Conservation (phyloP, 2,888 invertebrate genomes). For the Drosophila mayaguana region DNA sequence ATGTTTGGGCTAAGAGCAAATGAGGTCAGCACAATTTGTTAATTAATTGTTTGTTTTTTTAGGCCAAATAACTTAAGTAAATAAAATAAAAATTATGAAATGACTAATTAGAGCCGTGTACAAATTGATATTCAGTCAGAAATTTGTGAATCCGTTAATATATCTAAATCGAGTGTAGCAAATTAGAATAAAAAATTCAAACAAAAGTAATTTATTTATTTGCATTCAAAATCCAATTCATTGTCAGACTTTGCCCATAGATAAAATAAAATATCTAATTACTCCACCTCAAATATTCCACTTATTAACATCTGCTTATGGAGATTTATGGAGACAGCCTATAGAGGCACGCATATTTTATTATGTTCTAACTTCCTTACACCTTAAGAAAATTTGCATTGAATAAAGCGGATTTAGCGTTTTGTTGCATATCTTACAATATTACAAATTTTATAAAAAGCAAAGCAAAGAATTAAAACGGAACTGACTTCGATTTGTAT, state of each 20-base stretch:
- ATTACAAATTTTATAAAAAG: too few relatives aligned
- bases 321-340: not conserved
- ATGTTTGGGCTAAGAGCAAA: slow-evolving; percentile 12
- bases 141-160: slow-evolving; percentile 4
- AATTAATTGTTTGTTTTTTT: not conserved
- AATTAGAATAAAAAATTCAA: slow-evolving; percentile 6
- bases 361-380: slow-evolving; percentile 37
- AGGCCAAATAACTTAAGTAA: not conserved
- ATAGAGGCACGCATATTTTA: not conserved
- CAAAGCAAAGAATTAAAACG: too few relatives aligned
- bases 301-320: slow-evolving; percentile 3
- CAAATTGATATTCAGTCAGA: not conserved
- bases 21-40: not conserved
- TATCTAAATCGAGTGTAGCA: slow-evolving; percentile 18
- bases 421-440: too few relatives aligned
- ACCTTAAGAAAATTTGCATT: slow-evolving; percentile 6
- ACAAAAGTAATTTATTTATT: not conserved
- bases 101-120: slow-evolving; percentile 20
- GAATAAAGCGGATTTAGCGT: slow-evolving; percentile 9
- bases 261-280: slow-evolving; percentile 7
- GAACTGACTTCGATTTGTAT: too few relatives aligned
- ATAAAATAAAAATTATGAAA: not conserved
- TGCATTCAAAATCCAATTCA: not conserved
- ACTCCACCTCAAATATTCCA: not conserved
- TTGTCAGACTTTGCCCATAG: too few relatives aligned